Evolutionary conservation across 2,113 vertebrate species (phyloP), one percentile per base, ranked within the genome.

Genomic region (Sus scrofa): DNA sequence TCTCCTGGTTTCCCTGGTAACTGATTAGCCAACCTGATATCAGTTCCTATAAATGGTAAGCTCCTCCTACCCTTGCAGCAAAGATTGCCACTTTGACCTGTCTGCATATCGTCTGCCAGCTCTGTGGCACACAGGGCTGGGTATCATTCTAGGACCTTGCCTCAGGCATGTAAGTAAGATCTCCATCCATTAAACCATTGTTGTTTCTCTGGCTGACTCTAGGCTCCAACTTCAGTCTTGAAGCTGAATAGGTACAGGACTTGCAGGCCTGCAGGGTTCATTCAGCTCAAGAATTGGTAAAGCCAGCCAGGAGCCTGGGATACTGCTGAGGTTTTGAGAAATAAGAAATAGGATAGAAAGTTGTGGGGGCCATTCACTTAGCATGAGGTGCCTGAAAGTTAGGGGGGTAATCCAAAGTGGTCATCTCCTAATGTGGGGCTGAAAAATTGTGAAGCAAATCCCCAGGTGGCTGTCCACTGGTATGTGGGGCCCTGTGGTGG

Each of bases 11-110:
- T 9, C n/a, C 6, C 54, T 34, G 20, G 54, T 58, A 79, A 79
- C 77, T 20, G 14, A 15, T 54, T 32, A 34, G n/a, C 77, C 77
- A 58, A 58, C 1, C 20, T 15, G 77, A 9, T 14, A 8, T 24
- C n/a, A 79, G 2, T 37, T 15, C 54, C 77, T 26, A 16, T 22
- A 58, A 58, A 3, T 15, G 77, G 77, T 15, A 26, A n/a, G 12
- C n/a, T 26, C 13, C 32, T 6, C 0, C 32, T 26, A 11, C 19
- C 0, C 3, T 19, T 0, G 20, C 2, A 34, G 19, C 0, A 19
- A 5, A 58, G n/a, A 54, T 54, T 9, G 54, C 3, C n/a, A 6
- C 32, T 34, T 44, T 44, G 44, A 44, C 44, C 44, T 44, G 44
- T 8, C 44, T 44, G 44, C 44, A 44, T 44, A 20, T 6, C 7